Base-by-base conservation (phyloP, 2,888 invertebrate genomes). In the Linnaemya tessellans region DNA sequence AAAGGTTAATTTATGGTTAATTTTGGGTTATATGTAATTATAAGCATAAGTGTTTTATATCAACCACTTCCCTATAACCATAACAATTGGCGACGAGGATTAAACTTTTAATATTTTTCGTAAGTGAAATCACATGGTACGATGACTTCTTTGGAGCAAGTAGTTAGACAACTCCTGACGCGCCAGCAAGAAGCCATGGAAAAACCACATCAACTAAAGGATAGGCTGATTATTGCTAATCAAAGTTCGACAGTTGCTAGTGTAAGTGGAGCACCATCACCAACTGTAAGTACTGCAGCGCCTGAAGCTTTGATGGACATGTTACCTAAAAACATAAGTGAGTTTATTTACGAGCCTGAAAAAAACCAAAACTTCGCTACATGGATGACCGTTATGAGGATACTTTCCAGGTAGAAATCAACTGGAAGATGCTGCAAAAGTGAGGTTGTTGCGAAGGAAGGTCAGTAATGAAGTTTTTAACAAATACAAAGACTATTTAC, bases 401-500 rank as follows among this genome's bases (percentile, higher is more conserved):
- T 46, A 22, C 77, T n/a, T 82, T 82, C 20, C 30, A 25, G 13
- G 51, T 68, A 0, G 68, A 7, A n/a, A 64, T 1, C 41, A 77
- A 30, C 70, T 82, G 2, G 82, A 77, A 7, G 82, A 82, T 22
- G 82, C 81, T 1, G 62, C 77, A 38, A 82, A 77, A 77, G 70
- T 82, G 11, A 70, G 82, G 56, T 67, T 82, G 25, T 58, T 82
- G 43, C 41, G 77, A 13, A 54, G 71, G 10, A 70, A 70, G 18
- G 71, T 82, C 0, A 77, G 77, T 49, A 49, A 20, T 20, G 30
- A 0, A 0, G 68, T 81, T 0, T 83, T 83, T 43, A 60, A 70
- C 46, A 78, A 83, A 56, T 78, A 83, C 25, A 73, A 78, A 68
- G 83, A 58, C 13, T 78, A 71, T 51, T 10, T 83, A n/a, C 71